Evolutionary conservation across 2,888 invertebrate species (phyloP), one percentile per base, ranked within the genome.

Genomic region (Drosophila ezoana): DNA sequence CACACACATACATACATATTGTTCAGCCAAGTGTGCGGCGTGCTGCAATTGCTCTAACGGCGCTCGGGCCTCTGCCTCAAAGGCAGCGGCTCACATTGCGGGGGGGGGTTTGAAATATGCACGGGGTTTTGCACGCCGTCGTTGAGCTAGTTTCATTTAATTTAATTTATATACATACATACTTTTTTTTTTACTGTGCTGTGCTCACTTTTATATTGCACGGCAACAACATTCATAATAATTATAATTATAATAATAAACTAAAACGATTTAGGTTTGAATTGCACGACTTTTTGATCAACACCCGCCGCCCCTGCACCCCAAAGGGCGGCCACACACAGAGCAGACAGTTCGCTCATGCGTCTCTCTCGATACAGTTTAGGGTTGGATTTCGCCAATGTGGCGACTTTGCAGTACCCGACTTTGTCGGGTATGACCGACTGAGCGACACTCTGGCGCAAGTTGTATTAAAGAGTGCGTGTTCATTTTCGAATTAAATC

Each of bases 161-260:
- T 35, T 13, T 33, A 33, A 47, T 23, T 40, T 28, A 13, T 32
- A 44, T 51, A 0, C 23, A 28, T 28, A 28, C 1, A 1, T 28
- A 28, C 1, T 2, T 23, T 28, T 28, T 8, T 35, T 44, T 37
- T 62, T 57, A 69, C 52, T 44, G 33, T 62, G 71, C 66, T 62
- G 76, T 79, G 83, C 72, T 76, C 58, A 51, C 58, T 53, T 67
- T 80, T 67, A 16, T 76, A 72, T 76, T 83, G 60, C 71, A 72
- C 43, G 37, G 40, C 51, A 37, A 28, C 8, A 72, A 59, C 48
- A 71, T 51, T 43, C 54, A 61, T 44, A 41, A 54, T 45, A 47
- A 60, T 37, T 4, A 20, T 23, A 23, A 23, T 23, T 1, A 23
- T 23, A 56, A 68, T 38, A 51, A 69, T 53, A 70, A 66, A 67